Evolutionary conservation across 2,888 invertebrate species (phyloP).

Genomic region (Exocentrus adspersus): DNA sequence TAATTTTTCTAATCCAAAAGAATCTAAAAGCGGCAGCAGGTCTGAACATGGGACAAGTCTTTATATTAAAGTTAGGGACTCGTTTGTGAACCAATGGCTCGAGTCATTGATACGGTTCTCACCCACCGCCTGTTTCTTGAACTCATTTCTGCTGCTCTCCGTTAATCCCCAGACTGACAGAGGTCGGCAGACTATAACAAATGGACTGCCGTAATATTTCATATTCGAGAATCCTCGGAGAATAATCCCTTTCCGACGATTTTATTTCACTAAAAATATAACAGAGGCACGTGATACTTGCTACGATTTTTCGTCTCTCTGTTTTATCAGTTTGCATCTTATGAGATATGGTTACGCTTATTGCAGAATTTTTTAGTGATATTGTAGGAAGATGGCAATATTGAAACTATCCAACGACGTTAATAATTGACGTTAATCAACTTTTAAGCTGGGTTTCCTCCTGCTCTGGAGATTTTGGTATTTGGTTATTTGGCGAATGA

Average conservation of each 20-base stretch:
- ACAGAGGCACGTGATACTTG: background rate
- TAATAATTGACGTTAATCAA: too few species aligned
- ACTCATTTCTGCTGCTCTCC: slow-evolving; percentile 24
- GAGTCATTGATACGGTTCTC: slow-evolving; percentile 9
- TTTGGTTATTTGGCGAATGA: too few species aligned
- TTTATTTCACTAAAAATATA: slow-evolving; percentile 24
- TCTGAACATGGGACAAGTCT: background rate
- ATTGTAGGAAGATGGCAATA: too few species aligned
- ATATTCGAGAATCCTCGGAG: slow-evolving; percentile 23
- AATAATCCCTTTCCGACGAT: slow-evolving; percentile 20
- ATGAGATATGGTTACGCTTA: too few species aligned
- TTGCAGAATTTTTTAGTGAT: too few species aligned
- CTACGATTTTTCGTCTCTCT: background rate
- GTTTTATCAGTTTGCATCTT: background rate
- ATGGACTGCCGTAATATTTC: slow-evolving; percentile 30
- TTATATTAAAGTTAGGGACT: background rate
- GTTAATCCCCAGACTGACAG: slow-evolving; percentile 20
- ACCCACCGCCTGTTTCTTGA: slow-evolving; percentile 18
- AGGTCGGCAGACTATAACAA: slow-evolving; percentile 28
- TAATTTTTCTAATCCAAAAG: too few species aligned
- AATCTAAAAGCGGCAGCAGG: background rate
- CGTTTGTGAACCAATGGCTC: slow-evolving; percentile 8
- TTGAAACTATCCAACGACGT: too few species aligned
- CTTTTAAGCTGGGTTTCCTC: too few species aligned
- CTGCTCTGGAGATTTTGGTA: too few species aligned